Evolutionary conservation across 1,140 invertebrate species (phyloP), one percentile per base, ranked within the genome.

Genomic region (Vollenhovia emeryi): DNA sequence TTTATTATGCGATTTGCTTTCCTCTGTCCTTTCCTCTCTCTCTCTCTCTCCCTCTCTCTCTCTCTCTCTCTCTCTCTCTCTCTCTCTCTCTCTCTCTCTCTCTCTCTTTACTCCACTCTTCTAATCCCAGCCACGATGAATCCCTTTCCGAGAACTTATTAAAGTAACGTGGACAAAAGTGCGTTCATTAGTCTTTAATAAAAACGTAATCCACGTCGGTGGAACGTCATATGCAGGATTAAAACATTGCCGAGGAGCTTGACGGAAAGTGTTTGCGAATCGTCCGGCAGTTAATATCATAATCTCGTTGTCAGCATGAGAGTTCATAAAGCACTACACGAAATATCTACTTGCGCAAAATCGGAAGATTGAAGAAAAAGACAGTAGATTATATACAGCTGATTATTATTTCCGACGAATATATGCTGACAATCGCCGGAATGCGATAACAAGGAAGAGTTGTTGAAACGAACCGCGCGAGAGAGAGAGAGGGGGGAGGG

Each of bases 131-230:
- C 48, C n/a, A 21, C 27, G 75, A 57, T 60, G 62, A 80, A 85
- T 80, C 62, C 21, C 13, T 80, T 59, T 24, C 40, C 40, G 43
- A 27, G 75, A 80, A 66, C 75, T 85, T 68, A 84, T 84, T 79
- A 82, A 69, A 36, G 50, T 69, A 69, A 85, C 30, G 27, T 55
- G 45, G n/a, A 68, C 36, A 85, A 84, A 78, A 78, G 75, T 80
- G 48, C 43, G 36, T 69, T 80, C 43, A 69, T 80, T 80, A 79
- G 75, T 68, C 52, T 79, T 79, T 76, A 79, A 55, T 78, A 66
- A 85, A 85, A 66, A 57, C 48, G 18, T 85, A 78, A 85, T 85
- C 45, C 60, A 27, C 36, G 43, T 84, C 45, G 21, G 69, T 84
- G 69, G 40, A 55, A 76, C 83, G 60, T 85, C 71, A 52, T 64